A percentile compares a stretch with the other conserved stretches of the same genome.
Conservation (phyloP, 2,113 vertebrate genomes). For the Alexandromys fortis region DNA sequence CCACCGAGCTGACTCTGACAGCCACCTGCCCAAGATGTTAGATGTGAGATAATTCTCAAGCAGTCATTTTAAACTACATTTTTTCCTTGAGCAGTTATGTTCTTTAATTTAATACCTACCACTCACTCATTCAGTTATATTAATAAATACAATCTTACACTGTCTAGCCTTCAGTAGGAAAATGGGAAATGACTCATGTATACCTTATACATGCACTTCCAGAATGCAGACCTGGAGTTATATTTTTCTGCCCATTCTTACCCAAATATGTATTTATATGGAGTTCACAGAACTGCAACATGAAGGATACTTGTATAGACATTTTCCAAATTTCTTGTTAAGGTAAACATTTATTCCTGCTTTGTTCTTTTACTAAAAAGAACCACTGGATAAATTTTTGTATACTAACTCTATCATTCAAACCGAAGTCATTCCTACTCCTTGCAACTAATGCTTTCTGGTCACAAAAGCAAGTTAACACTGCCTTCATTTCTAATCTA, state of each 20-base stretch:
- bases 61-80: not conserved
- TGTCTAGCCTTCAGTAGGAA: not conserved
- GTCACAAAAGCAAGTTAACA: not conserved
- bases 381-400: not conserved
- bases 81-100: not conserved
- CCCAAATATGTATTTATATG: not conserved
- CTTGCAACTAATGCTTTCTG: not conserved
- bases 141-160: not conserved
- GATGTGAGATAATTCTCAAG: not conserved
- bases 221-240: no score
- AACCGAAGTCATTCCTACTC: no score
- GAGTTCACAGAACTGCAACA: not conserved
- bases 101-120: not conserved
- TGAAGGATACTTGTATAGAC: not conserved
- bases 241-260: not conserved
- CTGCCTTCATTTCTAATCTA: not conserved
- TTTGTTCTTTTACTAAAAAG: not conserved
- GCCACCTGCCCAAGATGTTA: not conserved
- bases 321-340: not conserved
- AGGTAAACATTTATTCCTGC: not conserved
- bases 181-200: not conserved
- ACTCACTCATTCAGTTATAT: not conserved
- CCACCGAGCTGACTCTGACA: constrained; percentile 51
- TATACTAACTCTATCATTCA: not conserved
- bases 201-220: not conserved